phyloP scores from a whole-genome alignment of 2,888 invertebrate species.

The Ophioninae sp. region DNA sequence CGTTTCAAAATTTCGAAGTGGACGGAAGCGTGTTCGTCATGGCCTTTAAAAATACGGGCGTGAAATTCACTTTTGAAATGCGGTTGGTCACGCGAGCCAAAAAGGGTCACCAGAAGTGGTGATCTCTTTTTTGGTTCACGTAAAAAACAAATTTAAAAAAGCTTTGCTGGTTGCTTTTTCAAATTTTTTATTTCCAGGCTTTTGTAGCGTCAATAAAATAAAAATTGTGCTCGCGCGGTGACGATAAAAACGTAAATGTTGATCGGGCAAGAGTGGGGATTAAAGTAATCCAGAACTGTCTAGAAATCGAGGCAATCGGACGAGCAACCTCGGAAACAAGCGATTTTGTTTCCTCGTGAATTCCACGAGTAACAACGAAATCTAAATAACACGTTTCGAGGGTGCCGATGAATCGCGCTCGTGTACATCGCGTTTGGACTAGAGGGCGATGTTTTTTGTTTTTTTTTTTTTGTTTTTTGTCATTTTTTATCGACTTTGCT shows the following conservation, averaged over 20 bases:
- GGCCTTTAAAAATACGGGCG: too few species aligned
- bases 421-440: slow-evolving; percentile 29
- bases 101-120: too few species aligned
- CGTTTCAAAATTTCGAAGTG: too few species aligned
- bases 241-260: not conserved
- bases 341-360: not conserved
- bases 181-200: too few species aligned
- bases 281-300: slow-evolving; percentile 5
- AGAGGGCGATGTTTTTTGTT: not conserved
- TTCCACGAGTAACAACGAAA: slow-evolving; percentile 10
- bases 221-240: not conserved
- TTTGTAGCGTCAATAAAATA: not conserved
- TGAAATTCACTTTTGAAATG: too few species aligned
- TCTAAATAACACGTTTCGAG: slow-evolving; percentile 34
- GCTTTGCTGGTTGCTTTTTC: too few species aligned
- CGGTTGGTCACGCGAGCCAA: too few species aligned
- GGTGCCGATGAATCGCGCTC: slow-evolving; percentile 38
- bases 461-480: not conserved
- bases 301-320: slow-evolving; percentile 6
- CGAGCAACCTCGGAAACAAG: slow-evolving; percentile 1
- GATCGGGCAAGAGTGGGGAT: not conserved
- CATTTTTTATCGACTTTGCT: slow-evolving; percentile 20
- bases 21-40: too few species aligned
- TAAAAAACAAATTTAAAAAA: too few species aligned
- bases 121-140: too few species aligned